These are phyloP conservation scores for Sebastes hopkinsi DNA, from an alignment of 2,797 vertebrate genomes.

Conservation along the genomic window DNA sequence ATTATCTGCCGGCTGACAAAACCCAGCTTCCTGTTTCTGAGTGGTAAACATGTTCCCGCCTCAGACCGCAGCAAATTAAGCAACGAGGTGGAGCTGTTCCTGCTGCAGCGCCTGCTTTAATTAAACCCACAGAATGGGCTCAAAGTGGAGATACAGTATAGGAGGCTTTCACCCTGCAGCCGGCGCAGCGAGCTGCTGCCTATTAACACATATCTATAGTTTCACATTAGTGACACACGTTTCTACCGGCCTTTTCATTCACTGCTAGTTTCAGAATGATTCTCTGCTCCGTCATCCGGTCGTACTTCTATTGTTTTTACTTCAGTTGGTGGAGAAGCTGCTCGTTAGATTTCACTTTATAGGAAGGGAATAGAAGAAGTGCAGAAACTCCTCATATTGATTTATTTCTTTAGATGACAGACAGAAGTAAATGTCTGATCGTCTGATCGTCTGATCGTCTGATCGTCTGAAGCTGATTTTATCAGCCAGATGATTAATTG, in stretches of 20 bases:
- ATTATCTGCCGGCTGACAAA: constrained; percentile 42
- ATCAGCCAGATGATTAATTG: no score
- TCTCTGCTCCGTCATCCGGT: background rate
- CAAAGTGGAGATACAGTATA: background rate
- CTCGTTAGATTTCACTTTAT: constrained; percentile 14
- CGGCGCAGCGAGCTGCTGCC: background rate
- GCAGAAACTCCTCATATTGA: background rate
- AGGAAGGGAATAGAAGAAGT: background rate
- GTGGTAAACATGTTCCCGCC: constrained; percentile 42
- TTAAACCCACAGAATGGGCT: constrained; percentile 42
- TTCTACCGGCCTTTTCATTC: constrained; percentile 13
- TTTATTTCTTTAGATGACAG: background rate
- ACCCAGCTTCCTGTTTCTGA: constrained; percentile 40
- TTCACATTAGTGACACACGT: constrained; percentile 6
- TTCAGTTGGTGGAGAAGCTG: background rate
- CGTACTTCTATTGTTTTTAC: background rate
- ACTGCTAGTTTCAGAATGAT: constrained; percentile 13
- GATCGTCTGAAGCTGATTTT: no score
- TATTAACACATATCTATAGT: constrained; percentile 1
- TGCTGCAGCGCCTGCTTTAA: constrained; percentile 41
- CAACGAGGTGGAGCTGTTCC: constrained; percentile 20
- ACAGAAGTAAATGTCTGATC: no score
- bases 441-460: no score
- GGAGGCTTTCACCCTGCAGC: background rate
- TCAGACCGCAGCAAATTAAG: constrained; percentile 48